Evolutionary conservation across 2,797 vertebrate genomes (phyloP), one percentile per base, ranked within the genome.

Genomic region (Sarcophilus harrisii): DNA sequence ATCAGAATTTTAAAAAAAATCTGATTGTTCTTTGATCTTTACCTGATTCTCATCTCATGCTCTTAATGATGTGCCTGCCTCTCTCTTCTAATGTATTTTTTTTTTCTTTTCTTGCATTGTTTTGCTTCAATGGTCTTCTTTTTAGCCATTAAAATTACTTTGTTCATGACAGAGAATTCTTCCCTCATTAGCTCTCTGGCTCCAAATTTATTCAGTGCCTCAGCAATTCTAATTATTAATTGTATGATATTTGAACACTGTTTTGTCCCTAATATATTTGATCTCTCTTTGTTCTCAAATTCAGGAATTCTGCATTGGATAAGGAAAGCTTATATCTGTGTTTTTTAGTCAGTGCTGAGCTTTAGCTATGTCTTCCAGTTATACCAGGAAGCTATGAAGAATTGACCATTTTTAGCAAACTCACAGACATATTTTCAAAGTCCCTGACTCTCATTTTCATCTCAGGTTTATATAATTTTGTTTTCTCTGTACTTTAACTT

Each of bases 161-260:
- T 57, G 16, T 66, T 94, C 92, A 14, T 90, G 81, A 90, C n/a
- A 30, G 0, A 24, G 1, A 57, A 30, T 96, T 92, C 54, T 98
- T 49, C 66, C 45, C 91, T 66, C 14, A 30, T 91, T 94, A 21
- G 18, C 1, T 66, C 11, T 18, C 89, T 38, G 14, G 73, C 28
- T 91, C 73, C n/a, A 93, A 30, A 90, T 49, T 28, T 12, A 91
- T 95, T 90, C 92, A 2, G 52, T 97, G 45, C 62, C 90, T 97
- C 87, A 66, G 57, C 30, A 96, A 45, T 94, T 97, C 29, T 96
- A 87, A 52, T 94, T 52, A 95, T 93, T 57, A 87, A 55, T 62
- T 90, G 55, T 90, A 45, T 91, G 57, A 52, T 94, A 94, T 58
- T 60, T 89, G 94, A 96, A 93, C 16, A 54, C 45, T 38, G 38